Base-by-base conservation (phyloP, 2,797 vertebrate genomes). In the Petrocephalus schoutedeni region DNA sequence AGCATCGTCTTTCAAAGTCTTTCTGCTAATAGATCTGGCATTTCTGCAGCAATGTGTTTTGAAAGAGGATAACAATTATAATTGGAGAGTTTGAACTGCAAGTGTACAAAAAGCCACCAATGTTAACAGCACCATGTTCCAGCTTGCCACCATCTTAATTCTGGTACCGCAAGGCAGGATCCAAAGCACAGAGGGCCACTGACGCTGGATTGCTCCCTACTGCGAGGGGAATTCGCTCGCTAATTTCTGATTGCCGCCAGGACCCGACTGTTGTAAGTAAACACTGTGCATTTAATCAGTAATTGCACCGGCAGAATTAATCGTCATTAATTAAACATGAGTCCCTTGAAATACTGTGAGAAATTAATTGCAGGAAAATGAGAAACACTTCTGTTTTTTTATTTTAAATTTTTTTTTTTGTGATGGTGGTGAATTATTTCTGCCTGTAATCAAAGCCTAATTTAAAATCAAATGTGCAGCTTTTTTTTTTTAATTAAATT, bases 291-390 rank as follows among this genome's bases (percentile, higher is more conserved):
- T 57, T 59, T 86, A 86, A 61, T 86, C 85, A 61, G 85, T 61
- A 64, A 41, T 64, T 86, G 53, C 57, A 45, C 57, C 28, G 45
- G 28, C 32, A 87, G 92, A 92, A 95, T 95, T 93, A 94, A 95
- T 95, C 93, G 94, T 90, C 88, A 57, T 91, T 94, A 95, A 95
- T 94, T 93, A 95, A 93, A 89, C 90, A 87, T 89, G 93, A 93
- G 92, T 92, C 92, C 90, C 84, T 87, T 90, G 74, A 94, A 94
- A 93, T 91, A 91, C 92, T 93, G 89, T 56, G 91, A 92, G 92
- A 94, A 94, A 95, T 94, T 92, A 94, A 94, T 92, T 92, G 92
- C 92, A 90, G 90, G 90, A 87, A 90, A 89, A 91, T 89, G 86
- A 90, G 89, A 87, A 88, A 91, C 93, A 92, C 92, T 94, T 93